Percentiles rank a stretch among this genome's conserved stretches.
phyloP scores from a whole-genome alignment of 30 jellyfish, hydroid and myxozoan species.

The Hydractinia symbiolongicarpus region DNA sequence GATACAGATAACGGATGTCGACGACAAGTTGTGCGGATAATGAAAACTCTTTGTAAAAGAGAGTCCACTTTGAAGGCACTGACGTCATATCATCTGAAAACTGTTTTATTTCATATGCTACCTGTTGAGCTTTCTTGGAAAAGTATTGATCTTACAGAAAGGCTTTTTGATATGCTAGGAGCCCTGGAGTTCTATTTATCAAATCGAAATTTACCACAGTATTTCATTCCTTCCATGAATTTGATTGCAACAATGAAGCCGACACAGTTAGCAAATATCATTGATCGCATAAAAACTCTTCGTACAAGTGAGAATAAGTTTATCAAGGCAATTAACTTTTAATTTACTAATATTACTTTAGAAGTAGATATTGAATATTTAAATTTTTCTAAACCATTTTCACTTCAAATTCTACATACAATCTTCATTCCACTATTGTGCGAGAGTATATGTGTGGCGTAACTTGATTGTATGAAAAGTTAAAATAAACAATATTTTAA shows the following conservation, averaged over 20 bases:
- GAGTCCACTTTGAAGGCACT: slow-evolving; percentile 1
- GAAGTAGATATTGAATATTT: neutral
- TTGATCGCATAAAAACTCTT: neutral
- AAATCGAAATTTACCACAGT: neutral
- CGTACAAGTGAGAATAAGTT: neutral
- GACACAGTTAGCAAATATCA: neutral
- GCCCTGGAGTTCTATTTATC: slow-evolving; percentile 1
- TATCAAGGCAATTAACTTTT: neutral
- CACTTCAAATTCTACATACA: too few species aligned
- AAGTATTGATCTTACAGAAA: neutral
- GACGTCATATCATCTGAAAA: slow-evolving; percentile 9
- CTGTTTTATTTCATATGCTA: neutral
- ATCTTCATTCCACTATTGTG: too few species aligned
- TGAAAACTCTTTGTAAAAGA: slow-evolving; percentile 4
- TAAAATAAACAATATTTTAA: too few species aligned
- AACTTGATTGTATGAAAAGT: too few species aligned
- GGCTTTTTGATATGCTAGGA: slow-evolving; percentile 23
- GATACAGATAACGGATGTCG: slow-evolving; percentile 5
- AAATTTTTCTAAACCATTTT: neutral
- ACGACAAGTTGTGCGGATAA: slow-evolving; percentile 18
- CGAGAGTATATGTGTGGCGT: too few species aligned
- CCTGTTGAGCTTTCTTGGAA: neutral
- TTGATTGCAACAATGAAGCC: neutral
- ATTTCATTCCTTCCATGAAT: slow-evolving; percentile 17
- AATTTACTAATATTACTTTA: neutral